Evolutionary conservation across 2,888 invertebrate species (phyloP).

Genomic region (Cyclophora albipunctata): DNA sequence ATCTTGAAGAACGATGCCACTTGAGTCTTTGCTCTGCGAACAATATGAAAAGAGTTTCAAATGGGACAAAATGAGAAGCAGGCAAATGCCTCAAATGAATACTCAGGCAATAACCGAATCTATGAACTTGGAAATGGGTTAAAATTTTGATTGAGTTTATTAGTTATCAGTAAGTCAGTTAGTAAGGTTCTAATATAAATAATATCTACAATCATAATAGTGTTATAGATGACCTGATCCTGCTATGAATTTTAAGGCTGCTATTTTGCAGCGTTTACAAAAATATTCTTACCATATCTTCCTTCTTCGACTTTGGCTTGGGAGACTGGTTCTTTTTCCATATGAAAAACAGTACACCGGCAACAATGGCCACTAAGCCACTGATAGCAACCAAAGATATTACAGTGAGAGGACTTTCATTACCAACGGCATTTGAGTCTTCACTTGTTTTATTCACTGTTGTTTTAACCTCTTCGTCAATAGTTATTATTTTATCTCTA

Average conservation of each 20-base stretch:
- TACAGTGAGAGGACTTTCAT: conserved; percentile 78
- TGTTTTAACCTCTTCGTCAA: conserved; percentile 15
- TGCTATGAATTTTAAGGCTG: no score
- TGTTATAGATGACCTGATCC: no score
- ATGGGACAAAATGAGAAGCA: background rate
- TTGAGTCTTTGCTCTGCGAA: conserved; percentile 81
- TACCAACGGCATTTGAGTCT: conserved; percentile 33
- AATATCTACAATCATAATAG: no score
- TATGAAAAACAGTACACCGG: conserved; percentile 80
- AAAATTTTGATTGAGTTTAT: no score
- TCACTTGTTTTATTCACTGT: conserved; percentile 28
- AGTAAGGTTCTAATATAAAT: no score
- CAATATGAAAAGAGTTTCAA: conserved; percentile 29
- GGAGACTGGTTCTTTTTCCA: conserved; percentile 80
- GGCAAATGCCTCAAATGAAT: no score
- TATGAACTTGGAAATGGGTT: no score
- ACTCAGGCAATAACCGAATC: no score
- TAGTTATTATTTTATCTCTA: conserved; percentile 10
- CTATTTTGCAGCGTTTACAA: no score
- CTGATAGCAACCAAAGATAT: conserved; percentile 83
- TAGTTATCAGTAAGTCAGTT: no score
- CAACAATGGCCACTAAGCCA: conserved; percentile 80
- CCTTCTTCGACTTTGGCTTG: conserved; percentile 77
- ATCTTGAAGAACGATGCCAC: conserved; percentile 79
- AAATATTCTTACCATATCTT: conserved; percentile 79